Evolutionary conservation across 1,140 invertebrate species (phyloP).

Genomic region (Lysiphlebus fabarum): DNA sequence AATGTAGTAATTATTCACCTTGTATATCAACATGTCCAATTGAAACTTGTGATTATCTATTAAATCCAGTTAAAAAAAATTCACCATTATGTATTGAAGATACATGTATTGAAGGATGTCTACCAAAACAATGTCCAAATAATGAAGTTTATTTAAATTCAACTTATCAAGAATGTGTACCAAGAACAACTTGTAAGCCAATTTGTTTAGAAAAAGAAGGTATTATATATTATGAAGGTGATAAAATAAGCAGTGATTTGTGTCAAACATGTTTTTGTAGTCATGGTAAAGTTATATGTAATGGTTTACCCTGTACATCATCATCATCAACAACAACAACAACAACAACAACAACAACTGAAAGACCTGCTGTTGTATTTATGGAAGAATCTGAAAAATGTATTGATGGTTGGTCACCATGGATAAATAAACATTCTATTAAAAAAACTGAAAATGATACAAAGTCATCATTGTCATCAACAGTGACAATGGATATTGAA

Average conservation of each 20-base stretch:
- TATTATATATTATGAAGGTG: constrained; percentile 69
- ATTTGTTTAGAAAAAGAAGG: constrained; percentile 69
- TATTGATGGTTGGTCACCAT: constrained; percentile 68
- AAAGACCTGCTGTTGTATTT: constrained; percentile 33
- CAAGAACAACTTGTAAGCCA: constrained; percentile 66
- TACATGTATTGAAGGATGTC: constrained; percentile 77
- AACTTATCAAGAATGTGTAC: constrained; percentile 69
- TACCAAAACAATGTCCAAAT: constrained; percentile 67
- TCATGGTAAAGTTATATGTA: constrained; percentile 65
- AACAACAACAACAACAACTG: constrained; percentile 22
- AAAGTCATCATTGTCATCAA: constrained; percentile 8
- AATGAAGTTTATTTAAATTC: constrained; percentile 70
- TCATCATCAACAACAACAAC: constrained; percentile 30
- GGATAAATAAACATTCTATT: constrained; percentile 65
- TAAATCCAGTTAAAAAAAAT: constrained; percentile 56
- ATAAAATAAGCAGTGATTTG: constrained; percentile 67
- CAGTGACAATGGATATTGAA: constrained; percentile 60
- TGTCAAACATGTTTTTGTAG: constrained; percentile 78
- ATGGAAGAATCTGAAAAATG: constrained; percentile 54
- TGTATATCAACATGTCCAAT: constrained; percentile 78
- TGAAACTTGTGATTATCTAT: constrained; percentile 80
- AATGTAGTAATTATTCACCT: constrained; percentile 73
- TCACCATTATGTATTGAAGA: constrained; percentile 67
- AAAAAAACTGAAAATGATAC: constrained; percentile 45
- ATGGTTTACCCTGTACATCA: constrained; percentile 63